Percentiles rank a stretch among this genome's conserved stretches.
phyloP scores from a whole-genome alignment of 2,888 invertebrate species.

The Chesias legatella region DNA sequence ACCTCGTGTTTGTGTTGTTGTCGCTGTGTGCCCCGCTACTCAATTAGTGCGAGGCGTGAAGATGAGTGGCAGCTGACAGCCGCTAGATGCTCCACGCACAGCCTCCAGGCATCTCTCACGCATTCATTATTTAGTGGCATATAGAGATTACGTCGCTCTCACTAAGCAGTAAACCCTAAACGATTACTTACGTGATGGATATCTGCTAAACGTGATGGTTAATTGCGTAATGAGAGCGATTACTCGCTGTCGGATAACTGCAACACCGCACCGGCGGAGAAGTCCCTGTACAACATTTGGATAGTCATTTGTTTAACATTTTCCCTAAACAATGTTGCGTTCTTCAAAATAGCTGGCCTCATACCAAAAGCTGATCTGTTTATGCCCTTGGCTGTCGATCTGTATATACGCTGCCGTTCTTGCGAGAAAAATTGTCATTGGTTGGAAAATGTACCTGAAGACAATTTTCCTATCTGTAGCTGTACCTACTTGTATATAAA shows the following conservation, averaged over 20 bases:
- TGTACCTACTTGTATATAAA: neutral
- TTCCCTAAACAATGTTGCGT: too few relatives aligned
- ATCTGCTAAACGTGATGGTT: constrained; percentile 19
- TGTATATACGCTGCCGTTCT: too few relatives aligned
- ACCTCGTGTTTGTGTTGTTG: constrained; percentile 33
- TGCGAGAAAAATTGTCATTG: too few relatives aligned
- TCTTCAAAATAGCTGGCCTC: too few relatives aligned
- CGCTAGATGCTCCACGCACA: constrained; percentile 38
- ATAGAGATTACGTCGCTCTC: constrained; percentile 24
- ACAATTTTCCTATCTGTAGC: neutral
- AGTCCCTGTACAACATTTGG: too few relatives aligned
- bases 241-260: too few relatives aligned
- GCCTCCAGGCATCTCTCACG: constrained; percentile 34
- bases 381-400: too few relatives aligned
- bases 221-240: constrained; percentile 1
- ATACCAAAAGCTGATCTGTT: too few relatives aligned
- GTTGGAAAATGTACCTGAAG: too few relatives aligned
- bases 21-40: constrained; percentile 40
- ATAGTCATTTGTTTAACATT: too few relatives aligned
- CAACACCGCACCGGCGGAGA: too few relatives aligned
- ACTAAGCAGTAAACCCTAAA: constrained; percentile 15
- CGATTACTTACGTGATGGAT: constrained; percentile 25
- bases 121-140: constrained; percentile 45
- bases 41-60: constrained; percentile 47
- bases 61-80: constrained; percentile 47